Evolutionary conservation across 1,140 invertebrate genomes (phyloP), one percentile per base, ranked within the genome.

Genomic region (Capitella teleta): DNA sequence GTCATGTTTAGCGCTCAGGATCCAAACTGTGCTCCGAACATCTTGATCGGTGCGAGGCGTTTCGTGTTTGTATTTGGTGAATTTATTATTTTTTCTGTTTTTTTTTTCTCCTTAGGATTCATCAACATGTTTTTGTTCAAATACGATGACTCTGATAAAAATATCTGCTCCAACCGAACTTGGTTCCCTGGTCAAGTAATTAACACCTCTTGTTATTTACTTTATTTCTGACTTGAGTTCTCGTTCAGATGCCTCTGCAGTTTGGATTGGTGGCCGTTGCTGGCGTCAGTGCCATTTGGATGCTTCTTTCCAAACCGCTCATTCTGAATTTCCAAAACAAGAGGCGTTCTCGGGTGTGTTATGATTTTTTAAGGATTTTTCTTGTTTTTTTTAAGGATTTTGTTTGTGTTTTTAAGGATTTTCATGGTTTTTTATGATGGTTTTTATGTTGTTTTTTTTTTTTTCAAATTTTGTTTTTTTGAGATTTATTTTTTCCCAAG

Each of bases 251-350:
- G 55, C 77, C 58, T 0, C 42, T 96, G 21, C 87, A 96, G 68
- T 73, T 74, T 23, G 68, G 81, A 32, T 80, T 90, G 41, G 80
- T 93, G 2, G 62, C 85, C 2, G 51, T 85, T 2, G 87, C 82
- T 0, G 57, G 93, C 0, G 56, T 84, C 23, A 94, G 91, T 66
- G 82, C 98, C 25, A 93, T 93, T 0, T 81, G 90, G 62, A 85
- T 98, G 85, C 76, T 98, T 48, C 70, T 94, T 30, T 16, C 36
- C 16, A 72, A 69, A 43, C 68, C 68, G 26, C 54, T 64, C 34
- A 28, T 60, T 5, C 49, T 67, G 6, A 36, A 46, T 19, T 16
- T 44, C 5, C 21, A 25, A 28, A 21, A 25, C 25, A 44, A 26
- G 25, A 25, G 25, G 16, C 42, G 25, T 6, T 40, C 19, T 40